Evolutionary conservation across 2,888 invertebrate species (phyloP).

Genomic region (Cephus runcator): DNA sequence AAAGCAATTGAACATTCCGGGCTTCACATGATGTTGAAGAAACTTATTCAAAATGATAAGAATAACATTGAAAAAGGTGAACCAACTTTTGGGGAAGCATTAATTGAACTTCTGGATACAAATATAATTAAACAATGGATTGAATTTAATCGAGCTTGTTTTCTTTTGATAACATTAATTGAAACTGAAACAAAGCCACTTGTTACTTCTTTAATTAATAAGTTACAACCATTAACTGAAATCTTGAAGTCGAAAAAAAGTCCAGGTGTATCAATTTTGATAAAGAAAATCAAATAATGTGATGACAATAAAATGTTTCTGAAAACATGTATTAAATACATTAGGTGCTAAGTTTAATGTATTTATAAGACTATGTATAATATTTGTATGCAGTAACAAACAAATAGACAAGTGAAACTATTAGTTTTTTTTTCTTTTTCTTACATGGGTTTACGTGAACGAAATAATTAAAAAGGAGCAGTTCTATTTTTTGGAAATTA

Average conservation of each 20-base stretch:
- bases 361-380: background rate
- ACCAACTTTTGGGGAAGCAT: conserved; percentile 70
- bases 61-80: conserved; percentile 61
- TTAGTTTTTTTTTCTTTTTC: background rate
- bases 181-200: conserved; percentile 71
- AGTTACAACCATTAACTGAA: conserved; percentile 66
- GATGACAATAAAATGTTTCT: background rate
- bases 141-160: conserved; percentile 80
- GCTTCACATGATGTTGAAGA: conserved; percentile 81
- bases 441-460: background rate
- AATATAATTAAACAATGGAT: conserved; percentile 74
- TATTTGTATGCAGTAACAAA: conserved; percentile 12
- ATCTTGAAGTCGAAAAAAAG: conserved; percentile 69
- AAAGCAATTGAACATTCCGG: conserved; percentile 77
- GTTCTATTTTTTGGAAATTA: background rate
- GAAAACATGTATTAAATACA: background rate
- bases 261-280: conserved; percentile 74
- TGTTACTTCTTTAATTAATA: conserved; percentile 66
- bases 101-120: conserved; percentile 68
- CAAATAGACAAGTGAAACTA: conserved; percentile 8
- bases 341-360: background rate
- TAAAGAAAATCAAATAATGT: conserved; percentile 64
- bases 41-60: conserved; percentile 76
- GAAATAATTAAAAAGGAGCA: conserved; percentile 4
- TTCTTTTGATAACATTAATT: conserved; percentile 75